Percentiles rank a stretch among this genome's conserved stretches.
These are phyloP conservation scores for Actenoides hombroni DNA, from an alignment of 2,113 vertebrate species.

Conservation along the genomic window DNA sequence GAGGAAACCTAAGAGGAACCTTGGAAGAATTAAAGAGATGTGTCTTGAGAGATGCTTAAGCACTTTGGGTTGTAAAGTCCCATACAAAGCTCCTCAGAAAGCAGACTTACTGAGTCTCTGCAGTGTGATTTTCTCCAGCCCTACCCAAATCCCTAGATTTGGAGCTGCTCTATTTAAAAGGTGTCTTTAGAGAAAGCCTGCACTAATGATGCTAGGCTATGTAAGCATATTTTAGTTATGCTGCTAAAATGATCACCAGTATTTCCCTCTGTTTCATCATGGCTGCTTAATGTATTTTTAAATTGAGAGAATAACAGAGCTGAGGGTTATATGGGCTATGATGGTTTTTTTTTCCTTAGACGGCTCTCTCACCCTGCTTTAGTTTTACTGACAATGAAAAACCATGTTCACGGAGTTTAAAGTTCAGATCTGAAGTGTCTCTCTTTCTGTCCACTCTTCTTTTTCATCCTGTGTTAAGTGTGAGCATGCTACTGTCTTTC, in stretches of 20 bases:
- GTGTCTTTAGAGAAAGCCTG: neutral
- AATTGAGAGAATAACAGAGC: neutral
- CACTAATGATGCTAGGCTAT: neutral
- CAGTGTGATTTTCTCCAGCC: neutral
- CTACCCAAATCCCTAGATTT: neutral
- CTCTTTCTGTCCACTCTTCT: neutral
- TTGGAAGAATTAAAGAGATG: neutral
- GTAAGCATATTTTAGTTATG: neutral
- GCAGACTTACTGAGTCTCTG: neutral
- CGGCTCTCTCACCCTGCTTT: neutral
- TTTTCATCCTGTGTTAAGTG: neutral
- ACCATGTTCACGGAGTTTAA: neutral
- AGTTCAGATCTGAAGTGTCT: neutral
- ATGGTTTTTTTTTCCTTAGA: neutral
- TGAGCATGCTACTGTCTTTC: neutral
- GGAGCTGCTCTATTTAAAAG: neutral
- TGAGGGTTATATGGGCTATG: neutral
- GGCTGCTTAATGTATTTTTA: neutral
- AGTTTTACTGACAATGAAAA: neutral
- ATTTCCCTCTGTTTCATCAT: neutral
- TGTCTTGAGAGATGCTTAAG: neutral
- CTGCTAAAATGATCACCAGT: neutral
- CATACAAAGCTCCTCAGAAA: neutral
- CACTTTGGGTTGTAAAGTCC: neutral
- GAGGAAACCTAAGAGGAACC: neutral